Evolutionary conservation across 2,888 invertebrate genomes (phyloP), one percentile per base, ranked within the genome.

Genomic region (Sabatieria punctata): DNA sequence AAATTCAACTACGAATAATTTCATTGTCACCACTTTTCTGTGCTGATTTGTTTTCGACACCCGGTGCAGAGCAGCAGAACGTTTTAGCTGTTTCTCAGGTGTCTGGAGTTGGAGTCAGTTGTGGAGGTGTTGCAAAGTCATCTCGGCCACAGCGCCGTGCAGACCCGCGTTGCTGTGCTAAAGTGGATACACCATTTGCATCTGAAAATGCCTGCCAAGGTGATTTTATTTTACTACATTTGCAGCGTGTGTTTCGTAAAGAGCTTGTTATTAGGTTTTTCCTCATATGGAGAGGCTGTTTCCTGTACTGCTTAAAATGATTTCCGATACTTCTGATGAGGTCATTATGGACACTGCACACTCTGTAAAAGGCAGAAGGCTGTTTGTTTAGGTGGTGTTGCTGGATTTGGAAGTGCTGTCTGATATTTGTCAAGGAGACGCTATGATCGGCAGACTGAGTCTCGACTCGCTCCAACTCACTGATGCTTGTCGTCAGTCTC

Each of bases 161-260:
- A 85, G 67, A 93, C 93, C 0, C 84, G 91, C 71, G 84, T 91
- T n/a, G 91, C 93, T 0, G 82, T 85, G 21, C 72, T 97, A 13
- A 79, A 82, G 58, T 97, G 95, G 97, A 82, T 97, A 55, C 78
- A 85, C 64, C 86, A 89, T 65, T 74, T 97, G 8, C 84, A 89
- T 60, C 78, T 77, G 36, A 82, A 84, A 65, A 76, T 88, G 61
- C 86, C 91, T 0, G 75, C 75, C 49, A 79, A 85, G 74, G 84
- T 84, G 64, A 57, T 15, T 19, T 13, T 15, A 6, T 13, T 6
- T 19, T n/a, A 25, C 22, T 8, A n/a, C 6, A 25, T 19, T 15
- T 8, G 4, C n/a, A 18, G 4, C 6, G 13, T 41, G 13, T 6
- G 25, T 30, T 33, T 6, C 15, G 46, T 59, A 59, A 38, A n/a